Evolutionary conservation across 92 coral and sea anemone species (phyloP), one percentile per base, ranked within the genome.

Genomic region (Hydrozoanthus gracilis): DNA sequence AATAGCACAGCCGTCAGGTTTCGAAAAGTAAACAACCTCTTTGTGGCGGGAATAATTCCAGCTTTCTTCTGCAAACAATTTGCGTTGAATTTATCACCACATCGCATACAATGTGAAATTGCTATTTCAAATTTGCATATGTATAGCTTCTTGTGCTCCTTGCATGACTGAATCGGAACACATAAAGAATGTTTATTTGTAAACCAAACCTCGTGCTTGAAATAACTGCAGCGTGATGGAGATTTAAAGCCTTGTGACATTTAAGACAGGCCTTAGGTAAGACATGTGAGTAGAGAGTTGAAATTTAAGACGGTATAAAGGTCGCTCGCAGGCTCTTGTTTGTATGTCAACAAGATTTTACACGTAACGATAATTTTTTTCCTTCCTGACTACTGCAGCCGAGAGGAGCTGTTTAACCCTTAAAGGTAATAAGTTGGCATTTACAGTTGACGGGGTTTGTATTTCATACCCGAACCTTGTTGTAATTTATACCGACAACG

Each of bases 141-240:
- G 74, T 80, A 80, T 65, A 50, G 73, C 48, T 80, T 80, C 46
- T 80, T 61, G 64, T 17, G 46, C 52, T 56, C 62, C 15, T 74
- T 65, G 73, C 85, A 80, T 80, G 85, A 80, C 85, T 80, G 74
- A 80, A 61, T 80, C 18, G 85, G 18, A 80, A 80, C 10, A 14
- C 61, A 52, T 13, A 65, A 80, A 48, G 61, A 65, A 66, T 65
- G 18, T 52, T 64, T 80, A 80, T 65, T 80, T 47, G 74, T 80
- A 80, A 80, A 65, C 85, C 13, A 49, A 80, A 80, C 85, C 85
- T 80, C 85, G 74, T 80, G 85, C 85, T 65, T 70, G 20, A 65
- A 80, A 80, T 65, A 80, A 62, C 74, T 46, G 5, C 74, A 64
- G 72, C 85, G 49, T 49, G 46, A 14, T 20, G 55, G 51, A 5